Evolutionary conservation across 2,797 vertebrate species (phyloP).

Genomic region (Poecilia velifera): DNA sequence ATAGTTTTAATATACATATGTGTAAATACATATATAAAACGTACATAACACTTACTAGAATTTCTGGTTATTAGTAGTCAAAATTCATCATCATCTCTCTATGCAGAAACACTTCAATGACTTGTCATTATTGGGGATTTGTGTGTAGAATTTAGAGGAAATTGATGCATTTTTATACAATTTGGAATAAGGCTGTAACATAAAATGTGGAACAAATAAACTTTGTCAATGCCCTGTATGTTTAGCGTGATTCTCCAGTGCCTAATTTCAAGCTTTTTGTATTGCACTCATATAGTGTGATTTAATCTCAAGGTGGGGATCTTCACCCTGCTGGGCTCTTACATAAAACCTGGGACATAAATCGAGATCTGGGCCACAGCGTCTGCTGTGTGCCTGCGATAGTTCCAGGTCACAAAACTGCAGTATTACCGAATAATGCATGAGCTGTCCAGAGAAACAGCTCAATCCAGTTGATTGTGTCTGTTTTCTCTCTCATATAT

Average conservation of each 20-base stretch:
- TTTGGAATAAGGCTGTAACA: too few species aligned
- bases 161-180: too few species aligned
- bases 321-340: constrained; percentile 18
- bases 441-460: constrained; percentile 51
- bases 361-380: constrained; percentile 28
- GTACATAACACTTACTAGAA: background rate
- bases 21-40: background rate
- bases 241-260: constrained; percentile 23
- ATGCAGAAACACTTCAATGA: background rate
- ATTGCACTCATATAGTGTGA: constrained; percentile 28
- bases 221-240: background rate
- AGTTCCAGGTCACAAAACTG: constrained; percentile 19
- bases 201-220: too few species aligned
- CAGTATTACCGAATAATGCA: constrained; percentile 33
- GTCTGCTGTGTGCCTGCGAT: constrained; percentile 30
- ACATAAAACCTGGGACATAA: constrained; percentile 36
- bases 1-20: background rate
- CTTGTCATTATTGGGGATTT: background rate
- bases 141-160: too few species aligned
- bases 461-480: constrained; percentile 55
- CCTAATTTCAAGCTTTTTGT: constrained; percentile 27
- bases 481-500: constrained; percentile 30
- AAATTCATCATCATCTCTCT: background rate
- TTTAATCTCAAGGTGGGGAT: constrained; percentile 39
- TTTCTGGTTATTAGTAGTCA: background rate